A percentile compares a stretch with the other conserved stretches of the same genome.
These are phyloP conservation scores for Oryzias celebensis DNA, from an alignment of 2,113 vertebrate genomes.

Conservation along the genomic window DNA sequence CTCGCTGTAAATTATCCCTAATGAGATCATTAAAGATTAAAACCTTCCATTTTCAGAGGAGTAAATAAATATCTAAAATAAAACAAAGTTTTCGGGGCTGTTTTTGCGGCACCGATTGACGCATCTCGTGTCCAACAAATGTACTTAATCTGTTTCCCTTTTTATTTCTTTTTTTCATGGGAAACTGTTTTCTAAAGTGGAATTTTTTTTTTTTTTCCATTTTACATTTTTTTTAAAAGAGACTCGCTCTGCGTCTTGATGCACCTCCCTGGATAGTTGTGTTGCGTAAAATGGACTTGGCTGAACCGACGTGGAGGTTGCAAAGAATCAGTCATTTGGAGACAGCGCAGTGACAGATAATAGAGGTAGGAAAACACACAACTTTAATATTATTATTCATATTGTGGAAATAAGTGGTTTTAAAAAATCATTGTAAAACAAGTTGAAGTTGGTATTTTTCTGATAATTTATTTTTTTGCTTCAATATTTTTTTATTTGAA, in stretches of 20 bases:
- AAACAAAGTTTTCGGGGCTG: neutral
- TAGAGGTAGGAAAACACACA: slow-evolving; percentile 48
- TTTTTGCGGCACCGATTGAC: neutral
- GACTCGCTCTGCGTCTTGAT: slow-evolving; percentile 50
- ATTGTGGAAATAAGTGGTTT: too few relatives aligned
- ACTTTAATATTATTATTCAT: neutral
- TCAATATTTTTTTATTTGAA: neutral
- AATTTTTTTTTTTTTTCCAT: slow-evolving; percentile 16
- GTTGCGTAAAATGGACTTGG: slow-evolving; percentile 65
- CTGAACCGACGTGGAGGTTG: slow-evolving; percentile 53
- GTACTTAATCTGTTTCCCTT: neutral
- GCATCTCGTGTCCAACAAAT: neutral
- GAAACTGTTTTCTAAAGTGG: slow-evolving; percentile 2
- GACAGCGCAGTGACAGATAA: slow-evolving; percentile 20
- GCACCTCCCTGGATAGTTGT: slow-evolving; percentile 36
- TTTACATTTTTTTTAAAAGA: slow-evolving; percentile 2
- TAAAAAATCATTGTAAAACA: neutral
- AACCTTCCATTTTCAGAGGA: neutral
- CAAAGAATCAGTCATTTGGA: slow-evolving; percentile 49
- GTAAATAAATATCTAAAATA: neutral
- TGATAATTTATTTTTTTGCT: neutral
- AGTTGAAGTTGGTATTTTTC: neutral
- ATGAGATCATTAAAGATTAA: neutral
- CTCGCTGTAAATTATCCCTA: neutral
- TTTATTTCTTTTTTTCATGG: neutral